Evolutionary conservation across 1,140 invertebrate species (phyloP).

Genomic region (Nephotettix cincticeps): DNA sequence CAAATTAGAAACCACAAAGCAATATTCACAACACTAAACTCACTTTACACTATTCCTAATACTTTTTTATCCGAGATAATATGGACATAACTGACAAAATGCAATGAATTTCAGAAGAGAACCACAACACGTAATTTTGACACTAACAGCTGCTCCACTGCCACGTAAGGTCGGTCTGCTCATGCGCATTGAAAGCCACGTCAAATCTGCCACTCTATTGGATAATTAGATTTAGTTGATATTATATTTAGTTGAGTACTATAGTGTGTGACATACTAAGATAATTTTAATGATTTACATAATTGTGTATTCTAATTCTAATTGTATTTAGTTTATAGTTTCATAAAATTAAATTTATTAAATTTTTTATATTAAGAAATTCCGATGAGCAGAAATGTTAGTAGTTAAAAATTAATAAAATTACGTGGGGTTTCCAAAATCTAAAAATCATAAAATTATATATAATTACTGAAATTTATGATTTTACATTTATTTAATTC

Average conservation of each 20-base stretch:
- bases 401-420: too few relatives aligned
- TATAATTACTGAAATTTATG: too few relatives aligned
- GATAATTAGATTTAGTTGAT: neutral
- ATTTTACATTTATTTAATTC: too few relatives aligned
- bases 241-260: neutral
- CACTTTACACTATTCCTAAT: neutral
- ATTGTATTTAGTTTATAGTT: too few relatives aligned
- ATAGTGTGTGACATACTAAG: neutral
- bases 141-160: conserved; percentile 48
- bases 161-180: conserved; percentile 60
- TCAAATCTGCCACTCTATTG: conserved; percentile 20
- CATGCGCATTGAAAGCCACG: conserved; percentile 48
- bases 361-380: too few relatives aligned
- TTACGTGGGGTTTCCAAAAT: too few relatives aligned
- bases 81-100: conserved; percentile 23
- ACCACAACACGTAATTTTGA: conserved; percentile 43
- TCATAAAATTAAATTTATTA: too few relatives aligned
- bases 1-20: neutral
- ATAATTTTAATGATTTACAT: too few relatives aligned
- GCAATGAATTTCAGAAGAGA: conserved; percentile 28
- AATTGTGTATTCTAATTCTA: too few relatives aligned
- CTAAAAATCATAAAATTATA: too few relatives aligned
- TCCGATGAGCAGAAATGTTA: too few relatives aligned
- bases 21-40: neutral
- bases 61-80: conserved; percentile 23